phyloP scores from a whole-genome alignment of 2,888 invertebrate genomes.

The Campopleginae sp. region DNA sequence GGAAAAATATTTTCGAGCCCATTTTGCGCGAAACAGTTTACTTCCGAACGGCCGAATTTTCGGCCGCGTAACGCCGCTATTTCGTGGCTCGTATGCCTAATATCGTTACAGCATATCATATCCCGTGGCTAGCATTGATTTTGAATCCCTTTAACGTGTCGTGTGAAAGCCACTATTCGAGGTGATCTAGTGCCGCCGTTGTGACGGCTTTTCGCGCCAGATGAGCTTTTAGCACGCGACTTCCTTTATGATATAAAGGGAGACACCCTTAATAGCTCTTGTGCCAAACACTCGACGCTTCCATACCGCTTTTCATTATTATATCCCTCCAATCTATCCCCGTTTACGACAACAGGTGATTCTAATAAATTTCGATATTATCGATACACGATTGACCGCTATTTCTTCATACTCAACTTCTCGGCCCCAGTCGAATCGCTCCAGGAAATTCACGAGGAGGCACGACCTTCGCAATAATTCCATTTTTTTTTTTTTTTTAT shows the following conservation, averaged over 20 bases:
- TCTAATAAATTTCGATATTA: conserved; percentile 33
- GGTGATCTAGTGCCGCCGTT: conserved; percentile 79
- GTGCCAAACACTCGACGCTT: conserved; percentile 61
- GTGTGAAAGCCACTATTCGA: conserved; percentile 78
- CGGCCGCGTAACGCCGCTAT: conserved; percentile 31
- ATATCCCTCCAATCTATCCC: conserved; percentile 44
- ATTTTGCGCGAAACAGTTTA: not conserved
- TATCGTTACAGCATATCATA: conserved; percentile 77
- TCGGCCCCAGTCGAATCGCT: too few species aligned
- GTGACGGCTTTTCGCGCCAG: conserved; percentile 77
- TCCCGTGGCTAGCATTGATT: conserved; percentile 79
- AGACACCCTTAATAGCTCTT: conserved; percentile 65
- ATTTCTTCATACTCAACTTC: not conserved
- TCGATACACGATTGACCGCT: not conserved
- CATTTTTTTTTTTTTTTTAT: not conserved
- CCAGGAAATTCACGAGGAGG: not conserved
- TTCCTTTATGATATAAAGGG: conserved; percentile 75
- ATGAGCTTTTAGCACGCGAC: conserved; percentile 82
- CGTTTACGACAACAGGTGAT: conserved; percentile 78
- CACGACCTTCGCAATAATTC: not conserved
- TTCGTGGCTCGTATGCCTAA: conserved; percentile 45
- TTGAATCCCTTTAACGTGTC: conserved; percentile 77
- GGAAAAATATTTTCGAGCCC: not conserved
- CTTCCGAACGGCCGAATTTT: not conserved
- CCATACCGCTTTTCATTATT: conserved; percentile 71